phyloP scores from a whole-genome alignment of 2,888 invertebrate genomes.

The Gari tellinella region DNA sequence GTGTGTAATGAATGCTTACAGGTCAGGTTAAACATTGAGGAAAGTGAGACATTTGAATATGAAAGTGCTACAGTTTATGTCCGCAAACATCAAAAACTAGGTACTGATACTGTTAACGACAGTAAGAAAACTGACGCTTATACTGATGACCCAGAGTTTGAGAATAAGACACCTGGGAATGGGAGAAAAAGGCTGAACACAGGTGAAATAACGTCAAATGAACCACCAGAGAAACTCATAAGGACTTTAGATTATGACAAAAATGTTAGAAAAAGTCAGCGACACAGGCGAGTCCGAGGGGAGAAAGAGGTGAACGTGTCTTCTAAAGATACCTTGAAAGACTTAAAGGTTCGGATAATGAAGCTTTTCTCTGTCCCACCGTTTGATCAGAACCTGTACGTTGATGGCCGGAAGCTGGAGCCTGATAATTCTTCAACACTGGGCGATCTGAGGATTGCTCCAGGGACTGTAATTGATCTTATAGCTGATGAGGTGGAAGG shows the following conservation, averaged over 20 bases:
- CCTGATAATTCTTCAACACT: slow-evolving; percentile 74
- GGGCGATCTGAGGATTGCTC: slow-evolving; percentile 55
- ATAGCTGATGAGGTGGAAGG: slow-evolving; percentile 82
- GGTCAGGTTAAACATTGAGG: slow-evolving; percentile 72
- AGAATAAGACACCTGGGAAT: slow-evolving; percentile 11
- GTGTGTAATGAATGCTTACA: slow-evolving; percentile 78
- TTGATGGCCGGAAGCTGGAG: slow-evolving; percentile 77
- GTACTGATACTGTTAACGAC: slow-evolving; percentile 14
- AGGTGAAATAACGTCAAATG: slow-evolving; percentile 24
- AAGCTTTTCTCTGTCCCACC: slow-evolving; percentile 84
- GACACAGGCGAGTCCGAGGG: slow-evolving; percentile 84
- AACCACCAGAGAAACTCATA: slow-evolving; percentile 65
- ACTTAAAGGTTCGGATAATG: slow-evolving; percentile 85
- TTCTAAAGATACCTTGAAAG: slow-evolving; percentile 83
- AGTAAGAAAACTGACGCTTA: slow-evolving; percentile 31
- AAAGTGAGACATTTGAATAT: slow-evolving; percentile 76
- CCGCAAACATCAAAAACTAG: slow-evolving; percentile 61
- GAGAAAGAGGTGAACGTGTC: slow-evolving; percentile 85
- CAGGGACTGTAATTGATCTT: slow-evolving; percentile 60
- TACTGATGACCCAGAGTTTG: slow-evolving; percentile 62
- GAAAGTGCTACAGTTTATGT: slow-evolving; percentile 77
- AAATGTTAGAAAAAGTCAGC: slow-evolving; percentile 80
- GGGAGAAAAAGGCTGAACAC: slow-evolving; percentile 36
- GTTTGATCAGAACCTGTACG: slow-evolving; percentile 84
- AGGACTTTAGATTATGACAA: slow-evolving; percentile 45